A percentile compares a stretch with the other conserved stretches of the same genome.
Conservation (phyloP, 2,797 vertebrate genomes). For the Linurgus olivaceus region DNA sequence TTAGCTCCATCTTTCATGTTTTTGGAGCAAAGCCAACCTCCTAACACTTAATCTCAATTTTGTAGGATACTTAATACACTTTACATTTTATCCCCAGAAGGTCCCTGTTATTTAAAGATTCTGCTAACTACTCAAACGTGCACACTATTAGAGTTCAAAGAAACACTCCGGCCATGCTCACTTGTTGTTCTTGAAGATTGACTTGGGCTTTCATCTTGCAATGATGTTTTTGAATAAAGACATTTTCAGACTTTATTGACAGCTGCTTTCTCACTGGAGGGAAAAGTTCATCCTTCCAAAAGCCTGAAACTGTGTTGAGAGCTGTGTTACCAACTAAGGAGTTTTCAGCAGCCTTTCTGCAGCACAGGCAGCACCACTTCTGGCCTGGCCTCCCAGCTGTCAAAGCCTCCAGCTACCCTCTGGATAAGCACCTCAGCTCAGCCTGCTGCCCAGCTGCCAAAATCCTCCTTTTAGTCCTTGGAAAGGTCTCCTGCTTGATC, state of each 20-base stretch:
- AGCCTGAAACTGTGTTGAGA: background rate
- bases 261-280: conserved; percentile 38
- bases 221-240: conserved; percentile 34
- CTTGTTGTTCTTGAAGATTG: conserved; percentile 24
- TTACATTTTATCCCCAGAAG: conserved; percentile 66
- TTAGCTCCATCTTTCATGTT: conserved; percentile 60
- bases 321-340: background rate
- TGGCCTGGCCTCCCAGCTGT: conserved; percentile 14
- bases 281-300: conserved; percentile 24
- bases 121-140: conserved; percentile 51
- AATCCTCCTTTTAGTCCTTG: conserved; percentile 19
- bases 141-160: conserved; percentile 54
- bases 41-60: conserved; percentile 67
- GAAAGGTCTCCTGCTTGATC: conserved; percentile 50
- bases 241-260: conserved; percentile 45
- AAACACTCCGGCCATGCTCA: background rate
- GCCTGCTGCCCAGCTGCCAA: conserved; percentile 45
- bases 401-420: conserved; percentile 43
- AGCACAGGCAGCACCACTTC: background rate
- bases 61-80: conserved; percentile 67
- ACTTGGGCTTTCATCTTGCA: conserved; percentile 46
- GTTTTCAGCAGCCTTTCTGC: conserved; percentile 6
- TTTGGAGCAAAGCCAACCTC: conserved; percentile 64
- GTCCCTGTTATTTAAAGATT: conserved; percentile 52
- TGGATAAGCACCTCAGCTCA: conserved; percentile 41